Evolutionary conservation across 2,888 invertebrate species (phyloP).

Genomic region (Melipona bicolor): DNA sequence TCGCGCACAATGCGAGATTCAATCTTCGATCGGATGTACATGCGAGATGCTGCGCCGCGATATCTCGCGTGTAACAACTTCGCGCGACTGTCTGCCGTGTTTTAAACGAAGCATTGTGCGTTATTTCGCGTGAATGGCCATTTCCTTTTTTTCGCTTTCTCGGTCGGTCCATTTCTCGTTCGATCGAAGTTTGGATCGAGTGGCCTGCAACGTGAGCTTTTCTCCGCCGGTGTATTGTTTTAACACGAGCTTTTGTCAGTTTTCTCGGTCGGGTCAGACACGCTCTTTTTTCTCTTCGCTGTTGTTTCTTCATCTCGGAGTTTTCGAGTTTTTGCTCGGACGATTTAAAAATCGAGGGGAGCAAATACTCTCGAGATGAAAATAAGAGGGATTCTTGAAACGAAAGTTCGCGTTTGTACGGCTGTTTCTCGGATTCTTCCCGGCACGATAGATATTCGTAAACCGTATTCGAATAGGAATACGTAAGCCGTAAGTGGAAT

Average conservation of each 20-base stretch:
- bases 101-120: conserved; percentile 41
- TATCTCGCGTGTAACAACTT: conserved; percentile 7
- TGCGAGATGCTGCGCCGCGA: conserved; percentile 5
- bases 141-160: background rate
- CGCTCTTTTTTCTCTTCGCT: too few species aligned
- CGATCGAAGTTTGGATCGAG: background rate
- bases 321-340: too few species aligned
- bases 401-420: too few species aligned
- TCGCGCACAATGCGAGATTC: conserved; percentile 10
- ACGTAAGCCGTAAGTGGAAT: background rate
- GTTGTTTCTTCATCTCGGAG: too few species aligned
- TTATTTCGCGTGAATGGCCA: background rate
- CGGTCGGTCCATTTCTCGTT: background rate
- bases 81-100: conserved; percentile 7
- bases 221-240: background rate
- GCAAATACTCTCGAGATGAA: too few species aligned
- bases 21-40: conserved; percentile 50
- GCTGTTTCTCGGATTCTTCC: background rate
- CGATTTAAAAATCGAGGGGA: too few species aligned
- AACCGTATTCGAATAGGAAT: background rate
- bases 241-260: background rate
- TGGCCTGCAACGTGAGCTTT: background rate
- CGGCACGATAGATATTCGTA: background rate
- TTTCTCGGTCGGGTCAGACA: background rate
- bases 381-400: too few species aligned